These are phyloP conservation scores for Trachelus troglodyta DNA, from an alignment of 2,888 invertebrate species.

Conservation along the genomic window DNA sequence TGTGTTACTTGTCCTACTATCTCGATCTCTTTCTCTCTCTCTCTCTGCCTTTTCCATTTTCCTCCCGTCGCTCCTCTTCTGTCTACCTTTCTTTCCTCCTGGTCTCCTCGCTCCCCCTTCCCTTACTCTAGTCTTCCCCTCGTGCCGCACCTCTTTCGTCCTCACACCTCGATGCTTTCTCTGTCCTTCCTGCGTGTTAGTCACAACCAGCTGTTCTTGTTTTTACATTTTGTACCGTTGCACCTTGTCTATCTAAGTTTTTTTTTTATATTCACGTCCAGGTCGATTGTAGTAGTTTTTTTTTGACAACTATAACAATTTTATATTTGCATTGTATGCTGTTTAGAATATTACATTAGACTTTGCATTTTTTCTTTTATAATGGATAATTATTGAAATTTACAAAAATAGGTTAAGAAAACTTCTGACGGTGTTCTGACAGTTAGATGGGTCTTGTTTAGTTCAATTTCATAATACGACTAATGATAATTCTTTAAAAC, in stretches of 20 bases:
- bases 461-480: neutral
- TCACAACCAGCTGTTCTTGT: conserved; percentile 34
- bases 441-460: neutral
- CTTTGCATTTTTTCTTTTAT: neutral
- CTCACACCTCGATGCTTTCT: conserved; percentile 17
- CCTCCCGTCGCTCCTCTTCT: conserved; percentile 1
- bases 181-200: conserved; percentile 17
- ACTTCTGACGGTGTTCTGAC: neutral
- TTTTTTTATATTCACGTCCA: neutral
- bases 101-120: conserved; percentile 18
- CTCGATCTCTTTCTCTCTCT: conserved; percentile 9
- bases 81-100: conserved; percentile 16
- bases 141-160: conserved; percentile 15
- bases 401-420: neutral
- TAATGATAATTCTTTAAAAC: neutral
- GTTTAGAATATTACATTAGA: neutral
- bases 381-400: neutral
- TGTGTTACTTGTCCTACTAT: conserved; percentile 12
- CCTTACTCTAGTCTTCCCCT: conserved; percentile 20
- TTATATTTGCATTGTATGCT: neutral
- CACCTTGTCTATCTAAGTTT: neutral
- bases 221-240: conserved; percentile 10
- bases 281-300: neutral
- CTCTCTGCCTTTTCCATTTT: conserved; percentile 3
- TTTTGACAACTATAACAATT: neutral